phyloP scores from a whole-genome alignment of 2,797 vertebrate genomes.

The Gymnoscopelus microlampas region DNA sequence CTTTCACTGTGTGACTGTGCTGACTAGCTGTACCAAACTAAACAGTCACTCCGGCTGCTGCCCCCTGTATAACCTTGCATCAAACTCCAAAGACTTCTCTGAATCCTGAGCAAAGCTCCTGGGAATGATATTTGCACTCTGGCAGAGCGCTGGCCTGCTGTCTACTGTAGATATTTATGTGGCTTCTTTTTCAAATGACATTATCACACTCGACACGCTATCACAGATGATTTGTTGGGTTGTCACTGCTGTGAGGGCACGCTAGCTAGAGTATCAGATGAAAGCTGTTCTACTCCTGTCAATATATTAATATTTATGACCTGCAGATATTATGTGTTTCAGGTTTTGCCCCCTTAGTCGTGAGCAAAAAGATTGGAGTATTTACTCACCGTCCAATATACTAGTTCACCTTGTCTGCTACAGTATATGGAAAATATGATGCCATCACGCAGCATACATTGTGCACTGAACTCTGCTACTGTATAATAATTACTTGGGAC shows the following conservation, averaged over 20 bases:
- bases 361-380: too few relatives aligned
- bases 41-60: constrained; percentile 78
- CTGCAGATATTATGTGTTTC: not conserved
- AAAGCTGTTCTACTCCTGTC: not conserved
- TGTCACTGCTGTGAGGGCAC: constrained; percentile 4
- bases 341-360: not conserved
- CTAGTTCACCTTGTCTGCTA: too few relatives aligned
- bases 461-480: too few relatives aligned
- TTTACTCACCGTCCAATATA: too few relatives aligned
- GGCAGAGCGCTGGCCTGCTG: constrained; percentile 64
- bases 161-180: constrained; percentile 64
- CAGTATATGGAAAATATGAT: too few relatives aligned
- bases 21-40: constrained; percentile 65
- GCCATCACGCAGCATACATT: not conserved
- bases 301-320: constrained; percentile 9
- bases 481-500: too few relatives aligned
- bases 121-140: constrained; percentile 76
- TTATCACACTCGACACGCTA: constrained; percentile 46
- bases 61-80: constrained; percentile 76
- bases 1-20: constrained; percentile 60
- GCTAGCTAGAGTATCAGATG: constrained; percentile 1
- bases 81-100: constrained; percentile 75
- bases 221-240: constrained; percentile 45
- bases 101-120: constrained; percentile 73
- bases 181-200: constrained; percentile 39